A percentile compares a stretch with the other conserved stretches of the same genome.
Conservation (phyloP, 1,140 invertebrate species). For the Solen grandis region DNA sequence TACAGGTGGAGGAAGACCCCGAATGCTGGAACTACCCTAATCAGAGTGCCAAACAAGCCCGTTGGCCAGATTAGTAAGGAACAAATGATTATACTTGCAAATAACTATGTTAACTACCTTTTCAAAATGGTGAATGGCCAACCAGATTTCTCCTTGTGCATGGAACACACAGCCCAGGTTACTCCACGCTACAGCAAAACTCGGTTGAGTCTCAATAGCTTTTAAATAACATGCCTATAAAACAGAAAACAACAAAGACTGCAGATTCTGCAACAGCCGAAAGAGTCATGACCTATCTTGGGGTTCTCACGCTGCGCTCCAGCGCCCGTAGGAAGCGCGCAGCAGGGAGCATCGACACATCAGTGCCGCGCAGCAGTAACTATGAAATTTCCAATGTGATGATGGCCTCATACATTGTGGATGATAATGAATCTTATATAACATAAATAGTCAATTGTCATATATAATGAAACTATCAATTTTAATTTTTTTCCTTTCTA, state of each 20-base stretch:
- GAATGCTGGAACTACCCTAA: too few relatives aligned
- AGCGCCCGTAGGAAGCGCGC: background rate
- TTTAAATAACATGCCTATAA: conserved; percentile 99
- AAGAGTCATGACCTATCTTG: background rate
- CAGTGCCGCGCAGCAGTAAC: background rate
- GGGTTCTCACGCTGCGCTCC: background rate
- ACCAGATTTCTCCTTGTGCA: conserved; percentile 99
- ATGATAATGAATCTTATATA: background rate
- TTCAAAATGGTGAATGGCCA: conserved; percentile 99
- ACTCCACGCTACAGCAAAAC: conserved; percentile 99
- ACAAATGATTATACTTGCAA: too few relatives aligned
- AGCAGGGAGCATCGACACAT: background rate
- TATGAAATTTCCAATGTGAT: background rate
- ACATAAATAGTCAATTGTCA: background rate
- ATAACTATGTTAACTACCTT: conserved; percentile 83
- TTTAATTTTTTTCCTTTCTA: background rate
- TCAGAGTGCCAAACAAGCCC: too few relatives aligned
- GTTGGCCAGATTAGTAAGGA: too few relatives aligned
- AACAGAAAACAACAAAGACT: conserved; percentile 18
- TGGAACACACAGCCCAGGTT: conserved; percentile 99
- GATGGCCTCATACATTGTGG: background rate
- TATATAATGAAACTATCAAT: background rate
- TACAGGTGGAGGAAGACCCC: too few relatives aligned
- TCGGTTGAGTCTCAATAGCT: conserved; percentile 99
- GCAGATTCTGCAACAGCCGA: too few relatives aligned